phyloP scores from a whole-genome alignment of 2,888 invertebrate species.

The Synergus gifuensis region DNA sequence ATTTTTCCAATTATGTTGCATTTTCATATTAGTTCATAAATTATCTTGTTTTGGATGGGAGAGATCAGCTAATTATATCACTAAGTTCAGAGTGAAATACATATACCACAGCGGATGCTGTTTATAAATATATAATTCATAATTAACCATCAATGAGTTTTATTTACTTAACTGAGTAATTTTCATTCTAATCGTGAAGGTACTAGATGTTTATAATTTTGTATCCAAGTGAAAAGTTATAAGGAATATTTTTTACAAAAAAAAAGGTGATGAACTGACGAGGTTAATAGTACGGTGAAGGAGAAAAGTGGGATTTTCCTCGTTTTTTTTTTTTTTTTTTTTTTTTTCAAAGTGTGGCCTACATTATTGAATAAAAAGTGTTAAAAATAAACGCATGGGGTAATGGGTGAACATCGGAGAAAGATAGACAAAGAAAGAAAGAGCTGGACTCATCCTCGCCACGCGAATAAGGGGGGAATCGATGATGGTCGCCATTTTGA shows the following conservation, averaged over 20 bases:
- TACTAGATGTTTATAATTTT: too few species aligned
- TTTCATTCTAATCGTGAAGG: background rate
- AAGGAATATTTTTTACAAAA: background rate
- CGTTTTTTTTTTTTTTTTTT: background rate
- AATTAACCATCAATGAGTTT: background rate
- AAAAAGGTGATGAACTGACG: background rate
- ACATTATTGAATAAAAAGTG: slow-evolving; percentile 31
- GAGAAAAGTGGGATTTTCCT: background rate
- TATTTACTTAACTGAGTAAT: background rate
- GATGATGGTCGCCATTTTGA: slow-evolving; percentile 60
- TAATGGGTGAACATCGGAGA: background rate
- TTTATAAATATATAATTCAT: background rate
- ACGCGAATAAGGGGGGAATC: slow-evolving; percentile 46
- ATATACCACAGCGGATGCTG: background rate
- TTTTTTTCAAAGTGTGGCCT: slow-evolving; percentile 7
- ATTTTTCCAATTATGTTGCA: too few species aligned
- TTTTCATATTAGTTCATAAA: background rate
- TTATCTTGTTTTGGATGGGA: background rate
- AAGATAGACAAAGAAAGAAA: background rate
- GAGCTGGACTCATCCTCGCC: slow-evolving; percentile 14
- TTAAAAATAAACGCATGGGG: slow-evolving; percentile 32
- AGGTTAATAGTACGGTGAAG: slow-evolving; percentile 3
- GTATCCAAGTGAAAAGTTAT: too few species aligned
- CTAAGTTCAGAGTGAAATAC: background rate
- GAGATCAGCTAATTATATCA: background rate